Base-by-base conservation (phyloP, 2,888 invertebrate species). In the Ecliptopera silaceata region DNA sequence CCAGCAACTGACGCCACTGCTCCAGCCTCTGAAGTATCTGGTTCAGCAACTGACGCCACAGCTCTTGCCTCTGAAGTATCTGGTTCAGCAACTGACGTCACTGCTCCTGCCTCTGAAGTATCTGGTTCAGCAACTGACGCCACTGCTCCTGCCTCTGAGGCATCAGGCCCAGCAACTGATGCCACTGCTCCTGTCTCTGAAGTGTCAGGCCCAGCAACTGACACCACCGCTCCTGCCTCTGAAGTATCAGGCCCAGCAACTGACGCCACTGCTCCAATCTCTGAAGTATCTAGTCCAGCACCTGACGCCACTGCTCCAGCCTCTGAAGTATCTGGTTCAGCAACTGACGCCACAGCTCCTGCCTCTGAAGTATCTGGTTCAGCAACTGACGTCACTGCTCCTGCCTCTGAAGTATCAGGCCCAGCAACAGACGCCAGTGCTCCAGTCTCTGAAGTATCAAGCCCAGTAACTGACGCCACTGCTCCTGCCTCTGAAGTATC, bases 191-290 rank as follows among this genome's bases (percentile, higher is more conserved):
- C 50, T 46, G 29, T 11, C 26, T 42, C 17, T n/a, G 54, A 45
- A 15, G 32, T 11, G 29, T 26, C 64, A 20, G 54, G 12, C 22
- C 73, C 63, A 51, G 71, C 70, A 4, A 3, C 45, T 52, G 51
- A 12, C 2, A 12, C 36, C 10, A 34, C 42, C 26, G 15, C 22
- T 15, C 10, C 36, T 31, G 13, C n/a, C 12, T 20, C 59, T 29
- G 53, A n/a, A 10, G 51, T 31, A 22, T 36, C 17, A 5, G 39
- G 41, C 12, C 13, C 42, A 18, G 13, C 46, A 15, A 0, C 47
- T 34, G 39, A 8, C 12, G 3, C 17, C 2, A 8, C 42, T 46
- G 34, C 41, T 12, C 0, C 46, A 26, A 38, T 6, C 12, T 4
- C 49, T 34, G 47, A 36, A 12, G 11, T 43, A 29, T 34, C 48